Evolutionary conservation across 2,113 vertebrate species (phyloP).

Genomic region (Syngnathoides biaculeatus): DNA sequence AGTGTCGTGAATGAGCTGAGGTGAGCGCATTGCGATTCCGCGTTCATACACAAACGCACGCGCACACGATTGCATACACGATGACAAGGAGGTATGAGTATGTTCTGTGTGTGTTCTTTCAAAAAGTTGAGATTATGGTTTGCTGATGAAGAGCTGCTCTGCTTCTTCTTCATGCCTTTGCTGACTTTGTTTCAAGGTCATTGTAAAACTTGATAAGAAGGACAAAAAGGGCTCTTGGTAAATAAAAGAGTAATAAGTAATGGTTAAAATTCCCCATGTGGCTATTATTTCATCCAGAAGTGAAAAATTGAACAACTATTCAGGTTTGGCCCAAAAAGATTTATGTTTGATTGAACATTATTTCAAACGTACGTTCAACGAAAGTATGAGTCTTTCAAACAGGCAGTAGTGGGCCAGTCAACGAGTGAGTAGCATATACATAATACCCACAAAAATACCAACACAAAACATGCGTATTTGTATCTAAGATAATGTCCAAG

Average conservation of each 20-base stretch:
- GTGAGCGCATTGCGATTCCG: not conserved
- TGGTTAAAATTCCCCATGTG: too few species aligned
- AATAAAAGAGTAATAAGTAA: not conserved
- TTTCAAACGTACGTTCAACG: too few species aligned
- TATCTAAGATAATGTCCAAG: not conserved
- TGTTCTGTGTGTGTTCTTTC: not conserved
- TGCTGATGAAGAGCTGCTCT: not conserved
- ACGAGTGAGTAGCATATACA: too few species aligned
- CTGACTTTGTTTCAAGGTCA: not conserved
- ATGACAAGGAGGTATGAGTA: slow-evolving; percentile 22
- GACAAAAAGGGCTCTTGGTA: not conserved
- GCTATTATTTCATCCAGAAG: too few species aligned
- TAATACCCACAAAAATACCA: too few species aligned
- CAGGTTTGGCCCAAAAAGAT: too few species aligned
- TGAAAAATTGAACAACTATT: too few species aligned
- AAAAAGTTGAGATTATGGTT: not conserved
- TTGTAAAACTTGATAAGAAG: not conserved
- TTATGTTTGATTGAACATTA: too few species aligned
- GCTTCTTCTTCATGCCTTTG: not conserved
- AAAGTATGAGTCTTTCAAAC: too few species aligned
- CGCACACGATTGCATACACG: too few species aligned
- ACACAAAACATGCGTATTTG: too few species aligned
- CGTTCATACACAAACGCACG: not conserved
- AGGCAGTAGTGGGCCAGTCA: too few species aligned
- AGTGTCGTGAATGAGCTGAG: slow-evolving; percentile 29